These are phyloP conservation scores for Anarrhichthys ocellatus DNA, from an alignment of 2,113 vertebrate species.

Conservation along the genomic window DNA sequence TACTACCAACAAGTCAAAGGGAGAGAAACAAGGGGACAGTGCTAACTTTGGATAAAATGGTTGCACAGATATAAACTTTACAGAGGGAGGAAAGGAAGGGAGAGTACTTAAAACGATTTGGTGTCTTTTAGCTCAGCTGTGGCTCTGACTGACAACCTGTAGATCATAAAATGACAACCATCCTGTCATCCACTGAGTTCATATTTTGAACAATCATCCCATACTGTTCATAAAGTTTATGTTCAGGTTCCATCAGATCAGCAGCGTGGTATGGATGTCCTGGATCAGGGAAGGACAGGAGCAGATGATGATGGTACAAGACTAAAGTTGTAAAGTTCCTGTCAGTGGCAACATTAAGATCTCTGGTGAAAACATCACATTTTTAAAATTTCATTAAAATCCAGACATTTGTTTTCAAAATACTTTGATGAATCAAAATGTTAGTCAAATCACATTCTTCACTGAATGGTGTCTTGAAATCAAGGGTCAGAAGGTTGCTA, in stretches of 20 bases:
- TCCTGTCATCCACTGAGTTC: not conserved
- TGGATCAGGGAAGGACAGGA: not conserved
- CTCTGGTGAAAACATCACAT: not conserved
- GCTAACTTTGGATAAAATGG: not conserved
- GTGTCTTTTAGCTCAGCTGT: not conserved
- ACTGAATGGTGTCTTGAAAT: not conserved
- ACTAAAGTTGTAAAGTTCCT: not conserved
- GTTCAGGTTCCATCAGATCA: not conserved
- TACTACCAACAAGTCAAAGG: not conserved
- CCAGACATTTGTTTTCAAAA: not conserved
- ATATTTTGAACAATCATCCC: not conserved
- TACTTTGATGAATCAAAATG: not conserved
- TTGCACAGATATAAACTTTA: not conserved
- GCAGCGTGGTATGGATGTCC: not conserved
- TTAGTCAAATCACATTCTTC: not conserved
- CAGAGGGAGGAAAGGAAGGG: not conserved
- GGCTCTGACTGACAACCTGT: not conserved
- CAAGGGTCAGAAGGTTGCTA: not conserved
- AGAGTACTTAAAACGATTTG: not conserved
- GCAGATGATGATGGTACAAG: not conserved
- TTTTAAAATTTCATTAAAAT: not conserved
- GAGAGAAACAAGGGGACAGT: not conserved
- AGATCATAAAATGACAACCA: not conserved
- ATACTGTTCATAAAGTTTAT: not conserved
- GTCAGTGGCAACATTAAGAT: not conserved